These are phyloP conservation scores for Alviniconcha marisindica DNA, from an alignment of 1,140 invertebrate genomes.

Conservation along the genomic window DNA sequence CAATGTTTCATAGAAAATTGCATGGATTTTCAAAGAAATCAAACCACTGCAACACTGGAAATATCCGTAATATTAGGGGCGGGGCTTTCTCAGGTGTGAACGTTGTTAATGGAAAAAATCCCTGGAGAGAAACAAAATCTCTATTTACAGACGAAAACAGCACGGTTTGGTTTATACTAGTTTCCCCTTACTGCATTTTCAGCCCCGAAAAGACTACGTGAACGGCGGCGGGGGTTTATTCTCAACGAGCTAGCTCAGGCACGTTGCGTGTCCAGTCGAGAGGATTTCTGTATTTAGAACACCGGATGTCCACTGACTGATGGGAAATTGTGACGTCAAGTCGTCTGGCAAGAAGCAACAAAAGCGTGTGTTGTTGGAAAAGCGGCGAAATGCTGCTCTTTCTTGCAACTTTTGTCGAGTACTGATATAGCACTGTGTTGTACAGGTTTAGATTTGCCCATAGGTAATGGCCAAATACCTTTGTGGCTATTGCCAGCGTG, in stretches of 20 bases:
- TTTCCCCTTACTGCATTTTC: not conserved
- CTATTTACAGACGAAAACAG: not conserved
- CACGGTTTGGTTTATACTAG: too few relatives aligned
- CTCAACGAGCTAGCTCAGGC: not conserved
- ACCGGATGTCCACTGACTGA: constrained; percentile 43
- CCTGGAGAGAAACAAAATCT: not conserved
- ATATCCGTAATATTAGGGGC: too few relatives aligned
- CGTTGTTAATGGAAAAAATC: not conserved
- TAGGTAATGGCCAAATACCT: constrained; percentile 84
- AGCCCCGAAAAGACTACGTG: too few relatives aligned
- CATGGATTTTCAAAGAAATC: too few relatives aligned
- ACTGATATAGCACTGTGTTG: constrained; percentile 22
- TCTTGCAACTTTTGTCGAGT: constrained; percentile 22
- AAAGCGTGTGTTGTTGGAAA: constrained; percentile 43
- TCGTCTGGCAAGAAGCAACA: constrained; percentile 35
- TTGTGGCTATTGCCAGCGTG: constrained; percentile 94
- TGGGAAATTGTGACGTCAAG: constrained; percentile 53
- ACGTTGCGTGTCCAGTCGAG: not conserved
- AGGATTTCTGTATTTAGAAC: constrained; percentile 31
- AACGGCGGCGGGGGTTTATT: not conserved
- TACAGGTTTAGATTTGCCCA: not conserved
- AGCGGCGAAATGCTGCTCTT: constrained; percentile 31
- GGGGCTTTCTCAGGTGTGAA: too few relatives aligned
- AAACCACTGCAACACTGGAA: too few relatives aligned
- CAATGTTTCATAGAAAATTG: too few relatives aligned